These are phyloP conservation scores for Ciconia stormi DNA, from an alignment of 2,113 vertebrate genomes.

Conservation along the genomic window DNA sequence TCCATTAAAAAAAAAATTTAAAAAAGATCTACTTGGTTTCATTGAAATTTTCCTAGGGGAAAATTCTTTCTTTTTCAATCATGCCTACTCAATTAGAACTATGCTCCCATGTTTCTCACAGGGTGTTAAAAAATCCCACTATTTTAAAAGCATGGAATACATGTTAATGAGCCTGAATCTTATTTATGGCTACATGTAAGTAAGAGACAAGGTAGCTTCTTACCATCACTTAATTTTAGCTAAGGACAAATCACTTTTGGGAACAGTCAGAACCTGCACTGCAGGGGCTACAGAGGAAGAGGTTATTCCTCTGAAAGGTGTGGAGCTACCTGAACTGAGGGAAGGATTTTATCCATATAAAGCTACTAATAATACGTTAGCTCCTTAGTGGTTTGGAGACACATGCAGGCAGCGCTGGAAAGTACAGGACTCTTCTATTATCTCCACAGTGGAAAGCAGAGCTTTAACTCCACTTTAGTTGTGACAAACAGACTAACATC, in stretches of 20 bases:
- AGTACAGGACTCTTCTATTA: background rate
- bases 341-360: background rate
- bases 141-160: background rate
- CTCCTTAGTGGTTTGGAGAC: background rate
- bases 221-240: background rate
- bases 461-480: background rate
- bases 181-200: background rate
- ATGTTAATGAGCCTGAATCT: background rate
- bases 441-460: background rate
- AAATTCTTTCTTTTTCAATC: background rate
- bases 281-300: background rate
- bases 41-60: background rate
- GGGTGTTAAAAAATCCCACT: background rate
- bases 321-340: background rate
- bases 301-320: background rate
- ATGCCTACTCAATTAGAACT: background rate
- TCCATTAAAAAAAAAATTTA: background rate
- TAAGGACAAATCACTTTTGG: background rate
- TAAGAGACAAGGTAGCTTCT: background rate
- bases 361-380: background rate
- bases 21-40: background rate
- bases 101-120: background rate
- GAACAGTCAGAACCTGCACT: background rate
- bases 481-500: background rate
- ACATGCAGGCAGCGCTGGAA: background rate